These are phyloP conservation scores for Actinia equina DNA, from an alignment of 64 coral and sea anemone species.

Conservation along the genomic window DNA sequence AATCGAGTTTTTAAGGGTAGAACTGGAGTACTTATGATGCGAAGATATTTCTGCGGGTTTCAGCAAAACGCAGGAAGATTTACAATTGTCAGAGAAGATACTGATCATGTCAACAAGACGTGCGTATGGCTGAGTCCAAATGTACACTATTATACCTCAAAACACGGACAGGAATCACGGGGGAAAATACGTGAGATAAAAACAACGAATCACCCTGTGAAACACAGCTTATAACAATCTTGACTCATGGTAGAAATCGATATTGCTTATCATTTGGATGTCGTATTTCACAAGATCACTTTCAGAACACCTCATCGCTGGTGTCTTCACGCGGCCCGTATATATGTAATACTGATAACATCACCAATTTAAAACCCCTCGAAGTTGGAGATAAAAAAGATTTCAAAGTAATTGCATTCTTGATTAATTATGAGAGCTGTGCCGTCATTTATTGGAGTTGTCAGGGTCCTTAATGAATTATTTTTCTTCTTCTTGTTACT, in stretches of 20 bases:
- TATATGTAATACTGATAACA: background rate
- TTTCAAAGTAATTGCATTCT: conserved; percentile 5
- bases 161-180: background rate
- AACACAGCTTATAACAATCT: background rate
- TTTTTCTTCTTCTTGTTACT: conserved; percentile 6
- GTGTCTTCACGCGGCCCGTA: background rate
- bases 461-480: background rate
- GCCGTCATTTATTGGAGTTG: background rate
- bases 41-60: conserved; percentile 2
- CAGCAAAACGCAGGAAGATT: background rate
- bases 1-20: background rate
- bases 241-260: background rate
- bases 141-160: background rate
- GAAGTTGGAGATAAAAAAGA: background rate
- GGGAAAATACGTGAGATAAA: background rate
- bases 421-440: background rate
- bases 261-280: background rate
- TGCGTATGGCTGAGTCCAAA: background rate
- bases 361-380: conserved; percentile 4
- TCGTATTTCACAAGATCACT: background rate
- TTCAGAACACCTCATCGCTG: background rate
- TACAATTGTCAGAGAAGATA: background rate
- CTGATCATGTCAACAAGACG: background rate
- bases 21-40: background rate
- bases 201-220: background rate